Evolutionary conservation across 30 jellyfish, hydroid and myxozoan genomes (phyloP), one percentile per base, ranked within the genome.

Genomic region (Hydractinia symbiolongicarpus): DNA sequence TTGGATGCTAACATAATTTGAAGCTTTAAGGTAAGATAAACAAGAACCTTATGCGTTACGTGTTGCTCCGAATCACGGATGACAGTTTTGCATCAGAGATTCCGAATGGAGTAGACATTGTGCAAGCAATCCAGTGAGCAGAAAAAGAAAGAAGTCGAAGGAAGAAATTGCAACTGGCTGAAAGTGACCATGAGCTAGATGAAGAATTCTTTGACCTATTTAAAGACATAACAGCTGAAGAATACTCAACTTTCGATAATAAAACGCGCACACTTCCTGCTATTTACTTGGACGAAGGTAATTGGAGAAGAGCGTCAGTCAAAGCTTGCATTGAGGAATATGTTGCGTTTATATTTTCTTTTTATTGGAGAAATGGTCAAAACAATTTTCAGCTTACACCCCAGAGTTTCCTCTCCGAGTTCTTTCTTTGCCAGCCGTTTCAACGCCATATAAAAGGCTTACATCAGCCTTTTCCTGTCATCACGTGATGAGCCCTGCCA

Each of bases 301-400:
- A 57, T n/a, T n/a, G n/a, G n/a, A n/a, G n/a, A n/a, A n/a, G n/a
- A n/a, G 68, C 68, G 68, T 57, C 68, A 9, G 68, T 57, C n/a
- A n/a, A 57, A 57, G 68, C 68, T 57, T 57, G 68, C n/a, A 57
- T 57, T 57, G 68, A 57, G 68, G 68, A 57, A 57, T 57, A 57
- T 57, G 68, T 57, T 57, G 68, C 68, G 13, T n/a, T 57, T 57
- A n/a, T n/a, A n/a, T n/a, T n/a, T n/a, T n/a, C n/a, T n/a, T n/a
- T n/a, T n/a, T n/a, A n/a, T n/a, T n/a, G n/a, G n/a, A n/a, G n/a
- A n/a, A n/a, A n/a, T n/a, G n/a, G 44, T 30, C 44, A 30, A 30
- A 30, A 30, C 44, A 30, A 30, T 30, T 30, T 30, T 30, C 44
- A 30, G 44, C 44, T 30, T 30, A 2, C 44, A 30, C 44, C 44